These are phyloP conservation scores for Oligia latruncula DNA, from an alignment of 2,888 invertebrate species.

Conservation along the genomic window DNA sequence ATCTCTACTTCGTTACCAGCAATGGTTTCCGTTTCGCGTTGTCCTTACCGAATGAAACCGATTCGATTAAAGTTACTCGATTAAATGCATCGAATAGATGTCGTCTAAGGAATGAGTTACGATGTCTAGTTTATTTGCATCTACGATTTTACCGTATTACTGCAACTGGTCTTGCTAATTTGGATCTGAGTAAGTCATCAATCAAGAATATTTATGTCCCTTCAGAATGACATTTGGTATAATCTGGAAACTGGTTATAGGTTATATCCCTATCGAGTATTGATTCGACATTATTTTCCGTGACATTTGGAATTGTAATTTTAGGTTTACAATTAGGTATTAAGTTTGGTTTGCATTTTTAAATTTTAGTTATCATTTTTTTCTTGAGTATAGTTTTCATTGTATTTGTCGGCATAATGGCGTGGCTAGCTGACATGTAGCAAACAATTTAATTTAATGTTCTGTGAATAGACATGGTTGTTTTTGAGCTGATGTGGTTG, in stretches of 20 bases:
- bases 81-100: constrained; percentile 38
- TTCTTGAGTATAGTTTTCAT: no score
- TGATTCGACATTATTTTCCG: background rate
- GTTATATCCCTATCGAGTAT: background rate
- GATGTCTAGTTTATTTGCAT: constrained; percentile 41
- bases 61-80: constrained; percentile 41
- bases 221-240: background rate
- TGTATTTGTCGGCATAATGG: background rate
- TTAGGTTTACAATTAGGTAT: background rate
- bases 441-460: no score
- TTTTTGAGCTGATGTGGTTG: no score
- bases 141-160: constrained; percentile 26
- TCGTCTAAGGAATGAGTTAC: constrained; percentile 45
- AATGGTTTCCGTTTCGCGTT: constrained; percentile 36
- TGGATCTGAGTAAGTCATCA: constrained; percentile 17
- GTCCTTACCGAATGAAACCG: constrained; percentile 27
- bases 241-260: background rate
- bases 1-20: constrained; percentile 32
- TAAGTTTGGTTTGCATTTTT: background rate
- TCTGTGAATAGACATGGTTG: no score
- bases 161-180: constrained; percentile 47
- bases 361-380: background rate
- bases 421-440: no score
- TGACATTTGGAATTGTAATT: background rate
- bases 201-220: constrained; percentile 27